Conservation (phyloP, 2,888 invertebrate genomes). For the Metopia argyrocephala region DNA sequence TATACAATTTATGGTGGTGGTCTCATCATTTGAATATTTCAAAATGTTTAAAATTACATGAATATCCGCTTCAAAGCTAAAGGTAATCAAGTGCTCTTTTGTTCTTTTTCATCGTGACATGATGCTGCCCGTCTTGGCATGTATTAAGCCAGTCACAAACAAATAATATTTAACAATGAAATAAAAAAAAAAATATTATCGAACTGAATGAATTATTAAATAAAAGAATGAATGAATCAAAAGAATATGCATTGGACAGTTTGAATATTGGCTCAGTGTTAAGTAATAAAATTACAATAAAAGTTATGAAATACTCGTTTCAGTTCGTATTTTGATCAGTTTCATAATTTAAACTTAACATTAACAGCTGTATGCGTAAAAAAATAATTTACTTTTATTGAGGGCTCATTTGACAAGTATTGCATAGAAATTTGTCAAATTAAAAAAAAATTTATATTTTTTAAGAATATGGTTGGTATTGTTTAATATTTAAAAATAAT, state of each 20-base stretch:
- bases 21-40: conserved; percentile 21
- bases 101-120: conserved; percentile 36
- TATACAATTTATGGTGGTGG: background rate
- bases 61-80: conserved; percentile 38
- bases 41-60: background rate
- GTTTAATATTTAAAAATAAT: too few relatives aligned
- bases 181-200: conserved; percentile 17
- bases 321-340: too few relatives aligned
- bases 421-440: too few relatives aligned
- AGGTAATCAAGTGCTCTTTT: conserved; percentile 64
- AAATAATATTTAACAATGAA: conserved; percentile 18
- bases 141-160: background rate
- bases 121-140: conserved; percentile 5
- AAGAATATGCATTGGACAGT: background rate
- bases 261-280: too few relatives aligned
- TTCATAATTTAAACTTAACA: background rate
- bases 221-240: background rate
- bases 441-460: too few relatives aligned
- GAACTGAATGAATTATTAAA: background rate
- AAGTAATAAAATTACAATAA: background rate
- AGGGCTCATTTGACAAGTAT: too few relatives aligned
- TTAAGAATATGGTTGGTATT: too few relatives aligned
- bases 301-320: background rate
- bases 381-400: too few relatives aligned
- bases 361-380: too few relatives aligned